A percentile compares a stretch with the other conserved stretches of the same genome.
phyloP scores from a whole-genome alignment of 2,797 vertebrate genomes.

The Diceros bicornis region DNA sequence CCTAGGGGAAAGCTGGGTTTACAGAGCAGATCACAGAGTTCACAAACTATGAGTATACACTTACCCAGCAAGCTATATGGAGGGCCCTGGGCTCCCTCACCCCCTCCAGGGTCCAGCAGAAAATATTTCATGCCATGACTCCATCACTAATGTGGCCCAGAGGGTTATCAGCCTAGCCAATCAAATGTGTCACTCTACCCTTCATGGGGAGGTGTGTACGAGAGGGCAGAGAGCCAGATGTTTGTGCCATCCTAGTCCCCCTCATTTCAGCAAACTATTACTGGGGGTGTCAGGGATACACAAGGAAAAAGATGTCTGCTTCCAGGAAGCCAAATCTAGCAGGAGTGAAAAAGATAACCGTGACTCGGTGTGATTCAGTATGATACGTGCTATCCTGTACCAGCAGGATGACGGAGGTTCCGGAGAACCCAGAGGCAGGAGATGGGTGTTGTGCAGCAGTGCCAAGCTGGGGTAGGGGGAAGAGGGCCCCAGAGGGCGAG shows the following conservation, averaged over 20 bases:
- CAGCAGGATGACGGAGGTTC: not conserved
- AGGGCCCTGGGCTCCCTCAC: not conserved
- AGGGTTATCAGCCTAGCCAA: not conserved
- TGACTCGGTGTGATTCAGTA: not conserved
- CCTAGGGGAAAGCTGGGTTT: not conserved
- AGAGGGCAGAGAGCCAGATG: not conserved
- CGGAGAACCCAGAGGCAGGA: not conserved
- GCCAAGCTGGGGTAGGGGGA: not conserved
- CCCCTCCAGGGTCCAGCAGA: not conserved
- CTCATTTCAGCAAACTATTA: not conserved
- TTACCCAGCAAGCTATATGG: no score
- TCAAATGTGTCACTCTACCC: not conserved
- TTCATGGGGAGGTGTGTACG: not conserved
- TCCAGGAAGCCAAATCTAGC: not conserved
- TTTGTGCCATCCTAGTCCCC: not conserved
- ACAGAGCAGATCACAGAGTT: not conserved
- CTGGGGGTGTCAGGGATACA: not conserved
- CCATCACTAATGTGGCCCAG: not conserved
- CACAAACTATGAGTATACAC: not conserved
- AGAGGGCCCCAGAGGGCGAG: not conserved
- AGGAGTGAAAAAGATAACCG: not conserved
- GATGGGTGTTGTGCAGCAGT: not conserved
- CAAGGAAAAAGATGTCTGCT: not conserved
- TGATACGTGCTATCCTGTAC: not conserved
- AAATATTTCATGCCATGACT: not conserved